Conservation (phyloP, 2,888 invertebrate genomes). For the Xestia ashworthii region DNA sequence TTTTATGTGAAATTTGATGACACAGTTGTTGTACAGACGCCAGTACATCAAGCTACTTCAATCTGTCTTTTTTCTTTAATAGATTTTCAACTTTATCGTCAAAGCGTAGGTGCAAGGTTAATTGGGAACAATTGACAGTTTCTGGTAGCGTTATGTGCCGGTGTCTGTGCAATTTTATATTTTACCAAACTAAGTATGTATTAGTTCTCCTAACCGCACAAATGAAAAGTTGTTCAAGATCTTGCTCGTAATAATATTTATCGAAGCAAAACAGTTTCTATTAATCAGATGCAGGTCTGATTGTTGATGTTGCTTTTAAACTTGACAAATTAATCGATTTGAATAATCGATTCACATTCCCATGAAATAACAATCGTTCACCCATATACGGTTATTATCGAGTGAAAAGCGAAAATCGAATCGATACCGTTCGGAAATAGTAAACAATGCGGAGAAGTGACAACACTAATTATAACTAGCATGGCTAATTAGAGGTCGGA, state of each 20-base stretch:
- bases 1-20: neutral
- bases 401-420: slow-evolving; percentile 72
- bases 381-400: slow-evolving; percentile 58
- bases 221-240: neutral
- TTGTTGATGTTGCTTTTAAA: neutral
- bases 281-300: neutral
- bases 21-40: neutral
- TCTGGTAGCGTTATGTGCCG: no score
- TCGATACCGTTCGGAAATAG: slow-evolving; percentile 68
- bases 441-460: slow-evolving; percentile 67
- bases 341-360: slow-evolving; percentile 47
- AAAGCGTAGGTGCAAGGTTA: no score
- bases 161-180: neutral
- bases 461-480: slow-evolving; percentile 66
- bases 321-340: slow-evolving; percentile 22
- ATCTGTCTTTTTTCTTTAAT: no score
- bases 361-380: slow-evolving; percentile 50
- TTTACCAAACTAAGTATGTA: neutral
- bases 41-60: no score
- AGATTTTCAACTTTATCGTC: no score
- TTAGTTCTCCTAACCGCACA: neutral
- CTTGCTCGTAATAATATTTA: neutral
- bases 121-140: no score
- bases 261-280: neutral
- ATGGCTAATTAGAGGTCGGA: slow-evolving; percentile 42